Conservation (phyloP, 2,113 vertebrate species). For the Hippocampus mohnikei region DNA sequence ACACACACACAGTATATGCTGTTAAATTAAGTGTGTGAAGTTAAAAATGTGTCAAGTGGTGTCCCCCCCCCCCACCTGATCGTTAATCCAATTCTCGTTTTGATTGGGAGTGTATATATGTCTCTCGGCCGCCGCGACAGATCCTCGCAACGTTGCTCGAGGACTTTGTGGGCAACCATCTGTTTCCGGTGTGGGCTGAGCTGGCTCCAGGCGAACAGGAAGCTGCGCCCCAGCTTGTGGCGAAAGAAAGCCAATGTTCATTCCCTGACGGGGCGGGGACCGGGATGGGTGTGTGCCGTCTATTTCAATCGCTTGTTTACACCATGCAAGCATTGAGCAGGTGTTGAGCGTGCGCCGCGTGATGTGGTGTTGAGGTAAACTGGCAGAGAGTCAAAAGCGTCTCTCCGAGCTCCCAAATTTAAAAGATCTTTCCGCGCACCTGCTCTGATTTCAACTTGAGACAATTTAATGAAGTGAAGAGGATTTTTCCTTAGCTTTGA, state of each 20-base stretch:
- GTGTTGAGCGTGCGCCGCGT: not conserved
- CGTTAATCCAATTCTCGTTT: too few relatives aligned
- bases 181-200: conserved; percentile 64
- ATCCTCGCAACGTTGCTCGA: conserved; percentile 69
- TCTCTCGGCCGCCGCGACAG: conserved; percentile 65
- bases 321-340: conserved; percentile 15
- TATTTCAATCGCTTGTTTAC: conserved; percentile 2
- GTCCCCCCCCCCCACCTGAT: too few relatives aligned
- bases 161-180: conserved; percentile 79
- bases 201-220: conserved; percentile 64
- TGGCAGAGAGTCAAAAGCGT: conserved; percentile 47
- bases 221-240: conserved; percentile 68
- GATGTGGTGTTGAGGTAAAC: conserved; percentile 40
- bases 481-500: too few relatives aligned
- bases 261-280: conserved; percentile 52
- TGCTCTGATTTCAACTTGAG: conserved; percentile 18
- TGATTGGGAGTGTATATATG: conserved; percentile 8
- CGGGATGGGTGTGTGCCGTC: not conserved
- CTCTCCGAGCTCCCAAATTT: conserved; percentile 27
- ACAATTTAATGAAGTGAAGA: not conserved
- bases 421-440: not conserved
- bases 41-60: too few relatives aligned
- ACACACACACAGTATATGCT: too few relatives aligned
- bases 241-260: conserved; percentile 70
- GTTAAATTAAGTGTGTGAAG: too few relatives aligned